phyloP scores from a whole-genome alignment of 2,113 vertebrate genomes.

The Helogale parvula region DNA sequence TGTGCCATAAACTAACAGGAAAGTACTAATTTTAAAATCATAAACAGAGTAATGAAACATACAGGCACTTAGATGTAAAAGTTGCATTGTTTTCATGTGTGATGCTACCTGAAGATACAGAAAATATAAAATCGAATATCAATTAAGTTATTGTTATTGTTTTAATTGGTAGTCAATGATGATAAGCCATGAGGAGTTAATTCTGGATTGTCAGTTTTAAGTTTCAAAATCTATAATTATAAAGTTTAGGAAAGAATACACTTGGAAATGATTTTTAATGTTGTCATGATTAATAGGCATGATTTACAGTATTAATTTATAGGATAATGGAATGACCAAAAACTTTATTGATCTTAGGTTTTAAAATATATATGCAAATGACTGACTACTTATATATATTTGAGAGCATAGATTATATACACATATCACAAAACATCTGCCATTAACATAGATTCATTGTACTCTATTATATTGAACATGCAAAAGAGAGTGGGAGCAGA shows the following conservation, averaged over 20 bases:
- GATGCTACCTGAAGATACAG: neutral
- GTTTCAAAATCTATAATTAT: constrained; percentile 37
- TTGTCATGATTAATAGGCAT: neutral
- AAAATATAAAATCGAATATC: constrained; percentile 57
- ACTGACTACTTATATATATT: neutral
- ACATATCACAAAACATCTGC: neutral
- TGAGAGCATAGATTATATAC: constrained; percentile 28
- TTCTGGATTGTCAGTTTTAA: constrained; percentile 45
- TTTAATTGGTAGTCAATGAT: neutral
- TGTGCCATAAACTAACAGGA: neutral
- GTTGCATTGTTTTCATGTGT: constrained; percentile 1
- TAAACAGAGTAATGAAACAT: constrained; percentile 42
- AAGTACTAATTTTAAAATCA: constrained; percentile 21
- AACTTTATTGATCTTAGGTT: constrained; percentile 53
- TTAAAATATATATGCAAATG: constrained; percentile 46
- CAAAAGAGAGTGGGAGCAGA: constrained; percentile 20
- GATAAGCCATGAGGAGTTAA: neutral
- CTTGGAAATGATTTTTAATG: constrained; percentile 32
- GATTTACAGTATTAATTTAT: constrained; percentile 52
- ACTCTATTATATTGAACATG: neutral
- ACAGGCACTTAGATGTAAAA: constrained; percentile 58
- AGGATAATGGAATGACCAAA: constrained; percentile 35
- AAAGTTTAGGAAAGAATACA: neutral
- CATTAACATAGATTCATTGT: constrained; percentile 33
- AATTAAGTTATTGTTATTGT: constrained; percentile 22